Conservation (phyloP, 2,113 vertebrate genomes). For the Forbesichthys papilliferus region DNA sequence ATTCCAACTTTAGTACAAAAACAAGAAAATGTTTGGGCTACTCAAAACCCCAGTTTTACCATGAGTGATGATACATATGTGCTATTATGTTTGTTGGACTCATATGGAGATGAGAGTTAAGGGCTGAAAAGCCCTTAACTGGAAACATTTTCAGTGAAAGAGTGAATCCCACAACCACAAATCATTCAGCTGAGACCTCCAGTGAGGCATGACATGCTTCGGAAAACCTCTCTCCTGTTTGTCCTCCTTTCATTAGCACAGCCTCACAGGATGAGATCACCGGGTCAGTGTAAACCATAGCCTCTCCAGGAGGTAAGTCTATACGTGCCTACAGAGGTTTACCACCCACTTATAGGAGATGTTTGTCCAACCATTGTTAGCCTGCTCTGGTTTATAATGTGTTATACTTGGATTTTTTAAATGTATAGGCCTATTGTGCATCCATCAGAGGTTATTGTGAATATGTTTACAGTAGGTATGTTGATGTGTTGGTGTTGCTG, state of each 20-base stretch:
- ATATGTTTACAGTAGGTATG: too few species aligned
- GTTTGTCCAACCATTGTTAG: constrained; percentile 1
- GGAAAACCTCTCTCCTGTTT: constrained; percentile 41
- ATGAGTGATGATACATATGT: too few species aligned
- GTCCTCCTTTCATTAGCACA: constrained; percentile 52
- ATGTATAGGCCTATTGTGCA: neutral
- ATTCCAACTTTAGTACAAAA: too few species aligned
- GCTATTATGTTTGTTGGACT: too few species aligned
- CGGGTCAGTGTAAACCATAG: constrained; percentile 43
- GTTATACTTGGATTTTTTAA: neutral
- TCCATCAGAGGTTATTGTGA: too few species aligned
- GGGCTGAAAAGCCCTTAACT: too few species aligned
- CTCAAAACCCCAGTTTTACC: too few species aligned
- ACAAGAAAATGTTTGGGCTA: too few species aligned
- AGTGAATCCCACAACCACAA: constrained; percentile 55
- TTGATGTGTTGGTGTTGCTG: constrained; percentile 2
- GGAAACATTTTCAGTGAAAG: constrained; percentile 30
- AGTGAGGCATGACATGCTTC: constrained; percentile 54
- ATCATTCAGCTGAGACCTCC: constrained; percentile 58
- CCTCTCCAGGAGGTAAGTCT: constrained; percentile 48
- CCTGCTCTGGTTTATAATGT: neutral
- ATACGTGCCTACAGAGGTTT: constrained; percentile 7
- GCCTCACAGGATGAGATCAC: constrained; percentile 54
- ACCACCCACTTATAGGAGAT: constrained; percentile 22
- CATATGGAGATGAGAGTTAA: too few species aligned